A percentile compares a stretch with the other conserved stretches of the same genome.
phyloP scores from a whole-genome alignment of 2,797 vertebrate species.

The Gambusia yucatana region DNA sequence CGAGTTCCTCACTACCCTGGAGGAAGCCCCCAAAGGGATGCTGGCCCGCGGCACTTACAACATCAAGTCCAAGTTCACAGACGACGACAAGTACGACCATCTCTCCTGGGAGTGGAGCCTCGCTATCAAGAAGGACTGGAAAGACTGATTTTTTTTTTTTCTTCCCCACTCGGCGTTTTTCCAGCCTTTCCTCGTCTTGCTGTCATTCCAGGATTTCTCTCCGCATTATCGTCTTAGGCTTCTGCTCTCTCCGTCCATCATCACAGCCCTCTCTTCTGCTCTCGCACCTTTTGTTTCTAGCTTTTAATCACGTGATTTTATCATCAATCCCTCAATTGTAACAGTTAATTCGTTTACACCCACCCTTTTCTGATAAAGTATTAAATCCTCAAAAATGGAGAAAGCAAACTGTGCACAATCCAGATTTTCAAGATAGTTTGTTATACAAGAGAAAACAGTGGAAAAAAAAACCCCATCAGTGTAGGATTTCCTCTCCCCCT shows the following conservation, averaged over 20 bases:
- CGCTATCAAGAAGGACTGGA: constrained; percentile 96
- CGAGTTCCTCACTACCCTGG: constrained; percentile 90
- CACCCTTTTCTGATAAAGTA: constrained; percentile 41
- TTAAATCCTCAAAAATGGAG: constrained; percentile 64
- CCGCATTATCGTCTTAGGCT: constrained; percentile 36
- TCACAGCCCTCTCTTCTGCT: neutral
- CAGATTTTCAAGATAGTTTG: constrained; percentile 63
- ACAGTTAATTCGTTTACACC: constrained; percentile 7
- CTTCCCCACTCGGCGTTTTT: constrained; percentile 20
- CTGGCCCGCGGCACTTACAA: constrained; percentile 91
- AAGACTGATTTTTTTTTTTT: constrained; percentile 78
- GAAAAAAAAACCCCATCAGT: constrained; percentile 21
- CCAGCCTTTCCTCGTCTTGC: constrained; percentile 14
- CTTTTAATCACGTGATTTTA: constrained; percentile 34
- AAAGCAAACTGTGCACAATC: constrained; percentile 72
- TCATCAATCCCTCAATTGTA: constrained; percentile 32
- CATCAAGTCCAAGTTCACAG: constrained; percentile 96
- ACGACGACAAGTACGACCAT: constrained; percentile 94
- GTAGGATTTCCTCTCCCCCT: constrained; percentile 23
- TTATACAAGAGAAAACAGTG: constrained; percentile 63
- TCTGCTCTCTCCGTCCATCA: constrained; percentile 64
- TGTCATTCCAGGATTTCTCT: constrained; percentile 71
- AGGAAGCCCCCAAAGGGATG: constrained; percentile 94
- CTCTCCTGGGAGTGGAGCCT: constrained; percentile 98
- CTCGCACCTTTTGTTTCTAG: constrained; percentile 7